Conservation (phyloP, 2,888 invertebrate species). For the Patella caerulea region DNA sequence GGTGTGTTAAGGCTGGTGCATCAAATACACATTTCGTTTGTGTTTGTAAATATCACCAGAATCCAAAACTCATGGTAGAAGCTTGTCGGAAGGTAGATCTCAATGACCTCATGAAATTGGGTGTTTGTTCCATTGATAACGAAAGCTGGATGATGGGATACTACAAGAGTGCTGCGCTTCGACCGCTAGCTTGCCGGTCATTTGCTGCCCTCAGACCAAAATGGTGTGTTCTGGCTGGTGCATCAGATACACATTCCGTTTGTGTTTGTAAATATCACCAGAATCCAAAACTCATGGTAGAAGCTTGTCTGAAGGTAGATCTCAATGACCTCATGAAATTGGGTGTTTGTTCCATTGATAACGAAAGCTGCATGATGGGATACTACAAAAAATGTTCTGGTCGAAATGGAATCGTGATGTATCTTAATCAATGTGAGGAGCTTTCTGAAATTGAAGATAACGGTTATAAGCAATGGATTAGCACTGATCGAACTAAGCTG, state of each 20-base stretch:
- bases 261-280: constrained; percentile 12
- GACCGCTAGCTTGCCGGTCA: background rate
- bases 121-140: constrained; percentile 2
- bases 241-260: background rate
- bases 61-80: constrained; percentile 1
- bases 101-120: constrained; percentile 1
- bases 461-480: constrained; percentile 14
- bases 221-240: constrained; percentile 14
- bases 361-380: constrained; percentile 10
- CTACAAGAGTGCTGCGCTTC: background rate
- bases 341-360: background rate
- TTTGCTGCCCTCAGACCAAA: constrained; percentile 2
- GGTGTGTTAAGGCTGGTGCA: constrained; percentile 10
- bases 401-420: background rate
- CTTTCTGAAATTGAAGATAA: constrained; percentile 13
- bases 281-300: constrained; percentile 2
- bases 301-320: background rate
- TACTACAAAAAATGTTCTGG: constrained; percentile 16
- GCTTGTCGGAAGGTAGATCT: background rate
- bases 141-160: constrained; percentile 10
- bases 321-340: constrained; percentile 7
- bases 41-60: constrained; percentile 11
- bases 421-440: constrained; percentile 16
- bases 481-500: constrained; percentile 10
- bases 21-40: background rate